Conservation (phyloP, 30 jellyfish, hydroid and myxozoan species). For the Pseudorhiza aurosa region DNA sequence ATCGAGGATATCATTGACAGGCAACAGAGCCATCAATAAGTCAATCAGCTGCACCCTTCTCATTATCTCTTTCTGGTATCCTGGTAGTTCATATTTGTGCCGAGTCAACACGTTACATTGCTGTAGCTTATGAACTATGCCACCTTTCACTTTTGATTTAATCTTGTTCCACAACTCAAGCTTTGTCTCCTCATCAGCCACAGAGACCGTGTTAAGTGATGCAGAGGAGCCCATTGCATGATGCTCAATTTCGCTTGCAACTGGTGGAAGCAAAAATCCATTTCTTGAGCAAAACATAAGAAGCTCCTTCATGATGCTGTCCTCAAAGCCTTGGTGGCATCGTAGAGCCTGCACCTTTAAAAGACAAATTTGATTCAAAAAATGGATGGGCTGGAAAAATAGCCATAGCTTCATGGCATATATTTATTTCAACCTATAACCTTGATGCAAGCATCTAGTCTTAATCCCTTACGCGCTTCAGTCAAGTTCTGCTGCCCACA, state of each 20-base stretch:
- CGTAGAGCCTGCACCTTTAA: constrained; percentile 84
- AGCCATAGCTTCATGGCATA: neutral
- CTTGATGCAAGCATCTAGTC: neutral
- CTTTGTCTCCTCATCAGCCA: constrained; percentile 43
- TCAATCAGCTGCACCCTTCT: constrained; percentile 55
- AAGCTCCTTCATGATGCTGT: constrained; percentile 65
- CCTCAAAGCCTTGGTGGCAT: constrained; percentile 78
- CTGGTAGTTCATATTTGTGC: constrained; percentile 18
- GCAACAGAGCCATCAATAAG: constrained; percentile 43
- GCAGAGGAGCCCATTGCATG: constrained; percentile 48
- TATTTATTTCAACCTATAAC: neutral
- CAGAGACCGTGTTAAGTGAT: constrained; percentile 47
- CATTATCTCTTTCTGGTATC: constrained; percentile 43
- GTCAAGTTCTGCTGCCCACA: too few relatives aligned
- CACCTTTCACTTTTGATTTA: constrained; percentile 39
- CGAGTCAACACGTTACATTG: constrained; percentile 28
- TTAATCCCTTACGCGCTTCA: too few relatives aligned
- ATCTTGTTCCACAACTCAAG: constrained; percentile 38
- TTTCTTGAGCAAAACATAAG: constrained; percentile 67
- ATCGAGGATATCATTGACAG: constrained; percentile 38
- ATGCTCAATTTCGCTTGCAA: constrained; percentile 9
- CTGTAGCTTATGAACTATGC: constrained; percentile 33
- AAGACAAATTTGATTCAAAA: neutral
- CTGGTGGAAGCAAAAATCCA: constrained; percentile 76
- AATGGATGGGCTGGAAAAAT: neutral